Base-by-base conservation (phyloP, 2,888 invertebrate genomes). In the Keiferia lycopersicella region DNA sequence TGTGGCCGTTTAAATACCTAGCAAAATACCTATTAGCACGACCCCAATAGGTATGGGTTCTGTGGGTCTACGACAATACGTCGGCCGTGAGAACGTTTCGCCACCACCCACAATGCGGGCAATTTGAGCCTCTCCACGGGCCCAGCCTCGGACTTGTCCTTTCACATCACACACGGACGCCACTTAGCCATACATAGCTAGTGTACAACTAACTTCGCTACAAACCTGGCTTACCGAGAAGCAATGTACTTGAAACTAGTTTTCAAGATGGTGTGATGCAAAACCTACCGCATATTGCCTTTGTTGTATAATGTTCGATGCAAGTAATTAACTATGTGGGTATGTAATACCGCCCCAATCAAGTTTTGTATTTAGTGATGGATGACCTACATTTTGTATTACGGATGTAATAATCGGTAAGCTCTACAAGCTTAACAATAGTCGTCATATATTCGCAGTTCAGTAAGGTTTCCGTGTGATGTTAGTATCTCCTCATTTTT, bases 1-100 rank as follows among this genome's bases (percentile, higher is more conserved):
- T 16, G 56, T n/a, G 56, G 56, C 16, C 34, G 30, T 64, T 60
- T 60, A 64, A 61, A 61, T 57, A 48, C 51, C 14, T 56, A 56
- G 62, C 56, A 62, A 58, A 50, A 62, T 64, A 51, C 57, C 62
- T 62, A 61, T 64, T 64, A 64, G 58, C 62, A 50, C 48, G 64
- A 62, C 64, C 64, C 64, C 50, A 64, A 64, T 64, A 61, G 58
- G 61, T 61, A 64, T 64, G 64, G 64, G 64, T 56, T 64, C 50
- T 56, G 56, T 34, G 64, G 61, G 57, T 64, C 50, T 58, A 62
- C 51, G 65, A 65, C 65, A 65, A 65, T 65, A 58, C 65, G 51
- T 63, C 50, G 65, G 30, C 65, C 65, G 63, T 65, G 65, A 65
- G 63, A 65, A 57, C 50, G 63, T 65, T 60, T 63, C 65, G 65